A percentile compares a stretch with the other conserved stretches of the same genome.
These are phyloP conservation scores for Lacerta viridis DNA, from an alignment of 2,797 vertebrate species.

Conservation along the genomic window DNA sequence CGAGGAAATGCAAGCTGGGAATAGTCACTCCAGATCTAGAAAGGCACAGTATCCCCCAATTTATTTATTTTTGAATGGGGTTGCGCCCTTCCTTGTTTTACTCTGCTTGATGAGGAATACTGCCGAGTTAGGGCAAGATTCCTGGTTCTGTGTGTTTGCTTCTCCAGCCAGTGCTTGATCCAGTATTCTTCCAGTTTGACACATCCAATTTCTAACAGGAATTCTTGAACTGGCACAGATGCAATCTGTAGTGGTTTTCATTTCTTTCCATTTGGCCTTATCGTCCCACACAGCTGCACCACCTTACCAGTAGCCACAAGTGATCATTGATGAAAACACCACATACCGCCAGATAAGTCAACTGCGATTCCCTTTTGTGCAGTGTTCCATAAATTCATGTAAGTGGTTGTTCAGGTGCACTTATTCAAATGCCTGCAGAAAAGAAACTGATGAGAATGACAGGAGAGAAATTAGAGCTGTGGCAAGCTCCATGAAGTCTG, in stretches of 20 bases:
- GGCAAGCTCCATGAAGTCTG: neutral
- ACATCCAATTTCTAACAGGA: neutral
- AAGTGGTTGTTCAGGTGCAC: neutral
- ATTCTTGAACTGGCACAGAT: neutral
- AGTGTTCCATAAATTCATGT: neutral
- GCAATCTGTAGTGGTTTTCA: neutral
- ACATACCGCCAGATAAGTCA: neutral
- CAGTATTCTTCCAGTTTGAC: neutral
- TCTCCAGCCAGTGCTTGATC: neutral
- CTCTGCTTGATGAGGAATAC: neutral
- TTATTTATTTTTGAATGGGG: neutral
- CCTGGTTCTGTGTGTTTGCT: neutral
- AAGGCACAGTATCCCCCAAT: neutral
- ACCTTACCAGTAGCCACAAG: neutral
- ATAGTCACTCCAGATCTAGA: neutral
- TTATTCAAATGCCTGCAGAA: neutral
- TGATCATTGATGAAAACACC: neutral
- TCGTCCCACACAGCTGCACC: neutral
- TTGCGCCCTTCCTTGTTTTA: neutral
- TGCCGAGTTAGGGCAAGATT: neutral
- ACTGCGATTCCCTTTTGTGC: neutral
- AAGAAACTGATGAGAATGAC: neutral
- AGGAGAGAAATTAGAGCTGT: neutral
- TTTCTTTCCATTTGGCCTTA: slow-evolving; percentile 9
- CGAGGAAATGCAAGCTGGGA: too few species aligned